Evolutionary conservation across 2,888 invertebrate genomes (phyloP).

Genomic region (Eupsilia transversa): DNA sequence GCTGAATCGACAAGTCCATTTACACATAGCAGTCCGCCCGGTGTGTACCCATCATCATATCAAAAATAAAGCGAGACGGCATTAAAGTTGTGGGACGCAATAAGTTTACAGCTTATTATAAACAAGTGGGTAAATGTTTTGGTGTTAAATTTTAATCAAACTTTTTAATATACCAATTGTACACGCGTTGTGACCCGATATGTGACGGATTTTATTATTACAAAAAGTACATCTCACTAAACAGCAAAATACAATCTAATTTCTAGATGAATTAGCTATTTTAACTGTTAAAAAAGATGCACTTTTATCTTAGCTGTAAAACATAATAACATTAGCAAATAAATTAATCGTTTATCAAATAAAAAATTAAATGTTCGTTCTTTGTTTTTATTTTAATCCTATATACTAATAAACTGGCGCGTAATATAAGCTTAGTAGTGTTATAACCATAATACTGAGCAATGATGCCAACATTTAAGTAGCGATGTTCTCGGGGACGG

Average conservation of each 20-base stretch:
- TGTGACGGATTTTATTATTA: conserved; percentile 12
- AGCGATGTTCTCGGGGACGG: neutral
- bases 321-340: conserved; percentile 39
- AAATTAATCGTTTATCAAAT: conserved; percentile 56
- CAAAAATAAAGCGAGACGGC: neutral
- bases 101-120: neutral
- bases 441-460: neutral
- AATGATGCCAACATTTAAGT: neutral
- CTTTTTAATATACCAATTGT: conserved; percentile 9
- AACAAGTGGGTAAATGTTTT: neutral
- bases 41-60: neutral
- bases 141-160: conserved; percentile 8
- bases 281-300: conserved; percentile 23
- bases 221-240: conserved; percentile 45
- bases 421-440: neutral
- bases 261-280: conserved; percentile 12
- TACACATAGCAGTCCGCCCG: neutral
- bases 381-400: conserved; percentile 37
- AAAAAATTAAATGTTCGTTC: conserved; percentile 28
- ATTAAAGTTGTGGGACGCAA: neutral
- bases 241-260: conserved; percentile 10
- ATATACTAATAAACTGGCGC: neutral
- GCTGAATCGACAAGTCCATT: conserved; percentile 18
- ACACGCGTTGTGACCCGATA: neutral
- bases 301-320: conserved; percentile 36